A percentile compares a stretch with the other conserved stretches of the same genome.
Conservation (phyloP, 2,113 vertebrate genomes). For the Galemys pyrenaicus region DNA sequence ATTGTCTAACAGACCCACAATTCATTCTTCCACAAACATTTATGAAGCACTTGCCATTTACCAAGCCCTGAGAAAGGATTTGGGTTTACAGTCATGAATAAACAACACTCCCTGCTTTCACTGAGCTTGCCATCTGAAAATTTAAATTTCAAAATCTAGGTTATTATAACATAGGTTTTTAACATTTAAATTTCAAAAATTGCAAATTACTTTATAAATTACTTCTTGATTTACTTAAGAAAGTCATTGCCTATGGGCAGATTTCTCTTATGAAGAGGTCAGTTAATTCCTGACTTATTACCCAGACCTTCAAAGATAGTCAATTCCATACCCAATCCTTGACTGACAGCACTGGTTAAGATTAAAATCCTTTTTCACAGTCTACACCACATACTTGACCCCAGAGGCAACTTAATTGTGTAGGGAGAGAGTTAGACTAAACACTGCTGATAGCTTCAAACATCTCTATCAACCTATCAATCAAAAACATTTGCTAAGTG, state of each 20-base stretch:
- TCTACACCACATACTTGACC: not conserved
- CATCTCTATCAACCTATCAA: not conserved
- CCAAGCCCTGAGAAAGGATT: not conserved
- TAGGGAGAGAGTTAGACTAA: not conserved
- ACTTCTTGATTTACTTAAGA: not conserved
- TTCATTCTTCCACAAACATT: not conserved
- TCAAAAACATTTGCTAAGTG: not conserved
- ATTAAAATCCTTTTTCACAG: slow-evolving; percentile 1
- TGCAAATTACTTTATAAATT: not conserved
- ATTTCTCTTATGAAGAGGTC: not conserved
- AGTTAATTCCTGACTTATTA: not conserved
- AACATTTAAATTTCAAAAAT: slow-evolving; percentile 21
- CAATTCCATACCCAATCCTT: not conserved
- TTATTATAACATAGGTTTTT: not conserved
- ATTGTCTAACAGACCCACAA: not conserved
- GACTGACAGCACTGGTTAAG: not conserved
- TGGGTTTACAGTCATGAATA: not conserved
- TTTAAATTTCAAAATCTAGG: not conserved
- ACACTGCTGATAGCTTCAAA: not conserved
- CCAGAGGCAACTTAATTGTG: not conserved
- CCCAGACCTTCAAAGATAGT: not conserved
- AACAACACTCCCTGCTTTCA: not conserved
- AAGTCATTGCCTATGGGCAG: not conserved
- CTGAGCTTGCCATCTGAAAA: not conserved
- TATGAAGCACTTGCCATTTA: not conserved